Base-by-base conservation (phyloP, 2,113 vertebrate species). In the Tragelaphus buxtoni region DNA sequence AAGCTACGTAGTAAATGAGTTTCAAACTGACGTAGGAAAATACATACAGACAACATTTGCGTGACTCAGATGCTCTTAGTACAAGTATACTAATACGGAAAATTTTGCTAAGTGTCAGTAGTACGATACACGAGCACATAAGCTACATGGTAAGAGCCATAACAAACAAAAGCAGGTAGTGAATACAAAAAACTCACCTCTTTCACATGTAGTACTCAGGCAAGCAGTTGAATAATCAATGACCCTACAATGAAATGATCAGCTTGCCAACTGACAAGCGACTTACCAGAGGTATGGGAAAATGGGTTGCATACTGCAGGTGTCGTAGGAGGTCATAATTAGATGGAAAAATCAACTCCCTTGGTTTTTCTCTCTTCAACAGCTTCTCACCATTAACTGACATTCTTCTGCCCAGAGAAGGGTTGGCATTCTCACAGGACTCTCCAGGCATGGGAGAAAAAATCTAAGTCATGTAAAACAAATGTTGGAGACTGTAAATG, bases 391-490 rank as follows among this genome's bases (percentile, higher is more conserved):
- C 98, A 53, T 97, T 97, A 32, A 97, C 91, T 0, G 98, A 98
- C 96, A 98, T 96, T 94, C 98, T 98, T 98, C 98, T 96, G 94
- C 98, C 97, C 89, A 98, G 88, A 60, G 98, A 97, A 95, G 98
- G 79, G 94, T 47, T 98, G 96, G 86, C 55, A 30, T 96, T 98
- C 98, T 98, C 98, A 94, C 98, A 98, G 92, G 98, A 65, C 39
- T 99, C 98, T 96, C 98, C 99, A 96, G 98, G 98, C 97, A 98
- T 97, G 28, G 97, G 98, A 98, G 99, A 99, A 96, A 99, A 99
- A 88, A 98, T 99, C 99, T 99, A 98, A 97, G 97, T 94, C 98
- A 98, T 97, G 97, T 98, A 98, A 98, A 98, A 98, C 84, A 98
- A 98, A 98, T 0, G 16, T 91, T 97, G 95, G 95, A 97, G 91